Conservation (phyloP, 2,113 vertebrate species). For the Solea solea region DNA sequence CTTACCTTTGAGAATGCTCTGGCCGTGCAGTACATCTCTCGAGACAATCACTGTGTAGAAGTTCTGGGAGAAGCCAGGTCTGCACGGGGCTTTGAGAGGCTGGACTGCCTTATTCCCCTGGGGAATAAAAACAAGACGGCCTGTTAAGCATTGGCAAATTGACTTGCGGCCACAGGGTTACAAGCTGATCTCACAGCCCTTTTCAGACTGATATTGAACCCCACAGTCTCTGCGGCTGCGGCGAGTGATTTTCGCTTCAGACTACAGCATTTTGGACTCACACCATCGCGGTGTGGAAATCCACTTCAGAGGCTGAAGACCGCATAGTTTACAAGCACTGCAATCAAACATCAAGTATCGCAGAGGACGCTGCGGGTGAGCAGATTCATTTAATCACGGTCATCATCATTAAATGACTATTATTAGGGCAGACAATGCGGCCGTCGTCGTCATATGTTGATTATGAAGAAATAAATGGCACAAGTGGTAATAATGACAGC, state of each 20-base stretch:
- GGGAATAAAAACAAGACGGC: constrained; percentile 50
- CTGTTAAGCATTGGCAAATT: constrained; percentile 66
- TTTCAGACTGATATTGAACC: constrained; percentile 45
- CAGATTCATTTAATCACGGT: not conserved
- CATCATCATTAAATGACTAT: not conserved
- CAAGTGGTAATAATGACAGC: not conserved
- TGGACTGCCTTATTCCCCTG: constrained; percentile 79
- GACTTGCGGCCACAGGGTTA: constrained; percentile 55
- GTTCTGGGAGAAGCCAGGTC: constrained; percentile 84
- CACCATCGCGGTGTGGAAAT: constrained; percentile 7
- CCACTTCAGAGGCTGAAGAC: constrained; percentile 12
- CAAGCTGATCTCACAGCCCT: constrained; percentile 48
- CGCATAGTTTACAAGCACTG: constrained; percentile 5
- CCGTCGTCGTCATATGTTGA: not conserved
- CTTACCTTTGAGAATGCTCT: constrained; percentile 84
- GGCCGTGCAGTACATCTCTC: constrained; percentile 78
- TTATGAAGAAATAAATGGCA: not conserved
- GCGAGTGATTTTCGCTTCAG: constrained; percentile 19
- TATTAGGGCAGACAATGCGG: not conserved
- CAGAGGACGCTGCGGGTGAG: not conserved
- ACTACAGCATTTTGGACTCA: constrained; percentile 16
- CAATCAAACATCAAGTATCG: not conserved
- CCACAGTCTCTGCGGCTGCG: constrained; percentile 15
- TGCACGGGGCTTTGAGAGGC: constrained; percentile 71
- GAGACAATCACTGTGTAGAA: constrained; percentile 85